Evolutionary conservation across 2,113 vertebrate genomes (phyloP).

Genomic region (Neodon shergylaensis): DNA sequence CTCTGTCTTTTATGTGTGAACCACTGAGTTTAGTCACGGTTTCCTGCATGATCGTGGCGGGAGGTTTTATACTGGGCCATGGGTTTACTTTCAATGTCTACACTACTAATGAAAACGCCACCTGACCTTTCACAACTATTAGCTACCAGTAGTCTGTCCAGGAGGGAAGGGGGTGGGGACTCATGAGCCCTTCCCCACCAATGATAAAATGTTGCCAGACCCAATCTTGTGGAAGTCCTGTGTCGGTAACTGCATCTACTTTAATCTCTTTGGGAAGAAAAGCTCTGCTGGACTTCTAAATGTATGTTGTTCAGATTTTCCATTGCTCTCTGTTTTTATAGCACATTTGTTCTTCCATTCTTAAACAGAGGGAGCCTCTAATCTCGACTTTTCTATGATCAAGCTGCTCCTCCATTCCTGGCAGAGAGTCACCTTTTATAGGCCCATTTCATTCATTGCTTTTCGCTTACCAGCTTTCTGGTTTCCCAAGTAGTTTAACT

Average conservation of each 20-base stretch:
- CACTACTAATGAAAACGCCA: neutral
- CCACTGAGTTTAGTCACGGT: neutral
- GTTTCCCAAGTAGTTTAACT: neutral
- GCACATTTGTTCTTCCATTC: neutral
- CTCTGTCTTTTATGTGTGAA: neutral
- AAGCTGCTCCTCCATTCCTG: neutral
- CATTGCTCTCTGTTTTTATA: neutral
- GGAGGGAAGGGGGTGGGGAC: neutral
- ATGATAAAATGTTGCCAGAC: neutral
- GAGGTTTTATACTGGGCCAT: neutral
- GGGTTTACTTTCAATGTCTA: neutral
- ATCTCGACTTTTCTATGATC: neutral
- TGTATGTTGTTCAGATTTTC: neutral
- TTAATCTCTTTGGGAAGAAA: neutral
- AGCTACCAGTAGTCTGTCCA: neutral
- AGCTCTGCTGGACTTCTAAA: neutral
- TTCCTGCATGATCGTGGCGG: fast-evolving
- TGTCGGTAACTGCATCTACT: neutral
- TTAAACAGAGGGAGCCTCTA: fast-evolving
- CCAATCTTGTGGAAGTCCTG: neutral
- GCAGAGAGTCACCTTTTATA: neutral
- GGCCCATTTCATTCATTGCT: neutral
- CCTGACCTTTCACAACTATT: neutral
- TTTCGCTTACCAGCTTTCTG: neutral
- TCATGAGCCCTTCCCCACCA: too few relatives aligned